A percentile compares a stretch with the other conserved stretches of the same genome.
These are phyloP conservation scores for Leucoma salicis DNA, from an alignment of 2,888 invertebrate species.

Conservation along the genomic window DNA sequence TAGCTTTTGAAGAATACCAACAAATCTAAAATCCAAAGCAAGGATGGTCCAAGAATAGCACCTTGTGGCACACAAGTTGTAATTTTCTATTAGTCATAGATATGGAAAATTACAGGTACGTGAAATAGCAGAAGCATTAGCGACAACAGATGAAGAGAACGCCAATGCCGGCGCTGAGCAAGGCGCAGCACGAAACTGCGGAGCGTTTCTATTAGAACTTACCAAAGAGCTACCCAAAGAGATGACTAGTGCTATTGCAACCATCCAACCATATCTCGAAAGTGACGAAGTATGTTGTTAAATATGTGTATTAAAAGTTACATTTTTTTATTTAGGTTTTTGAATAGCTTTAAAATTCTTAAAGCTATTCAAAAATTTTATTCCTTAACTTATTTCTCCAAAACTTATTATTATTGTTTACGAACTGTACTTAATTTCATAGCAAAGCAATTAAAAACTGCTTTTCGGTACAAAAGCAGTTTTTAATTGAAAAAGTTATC, in stretches of 20 bases:
- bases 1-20: too few relatives aligned
- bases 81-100: neutral
- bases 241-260: conserved; percentile 82
- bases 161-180: conserved; percentile 64
- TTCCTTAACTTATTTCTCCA: too few relatives aligned
- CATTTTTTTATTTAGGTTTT: too few relatives aligned
- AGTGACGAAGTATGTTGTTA: conserved; percentile 72
- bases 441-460: too few relatives aligned
- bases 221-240: conserved; percentile 83
- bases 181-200: conserved; percentile 69
- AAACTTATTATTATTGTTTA: too few relatives aligned
- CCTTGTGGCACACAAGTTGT: neutral
- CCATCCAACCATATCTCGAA: conserved; percentile 84
- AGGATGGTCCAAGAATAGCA: neutral
- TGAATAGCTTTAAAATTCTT: too few relatives aligned
- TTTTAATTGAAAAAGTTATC: too few relatives aligned
- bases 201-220: conserved; percentile 84
- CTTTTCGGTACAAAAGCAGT: too few relatives aligned
- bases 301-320: neutral
- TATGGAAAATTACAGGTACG: conserved; percentile 61
- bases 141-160: conserved; percentile 69
- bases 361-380: too few relatives aligned
- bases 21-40: too few relatives aligned
- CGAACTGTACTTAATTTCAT: too few relatives aligned
- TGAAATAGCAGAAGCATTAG: conserved; percentile 88